Base-by-base conservation (phyloP, 2,113 vertebrate species). In the Pteronura brasiliensis region DNA sequence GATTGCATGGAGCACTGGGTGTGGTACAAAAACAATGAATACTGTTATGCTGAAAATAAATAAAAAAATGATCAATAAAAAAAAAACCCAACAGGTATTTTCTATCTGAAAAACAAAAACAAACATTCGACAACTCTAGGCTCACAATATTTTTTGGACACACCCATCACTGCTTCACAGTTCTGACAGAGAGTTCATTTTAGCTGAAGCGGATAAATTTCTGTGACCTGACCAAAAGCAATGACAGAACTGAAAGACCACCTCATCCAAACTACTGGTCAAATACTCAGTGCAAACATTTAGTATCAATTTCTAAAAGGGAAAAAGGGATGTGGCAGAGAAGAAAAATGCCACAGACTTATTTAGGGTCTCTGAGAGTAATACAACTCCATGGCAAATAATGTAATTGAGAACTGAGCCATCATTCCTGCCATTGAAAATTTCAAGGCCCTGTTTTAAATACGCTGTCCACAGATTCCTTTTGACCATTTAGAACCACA, bases 241-340 rank as follows among this genome's bases (percentile, higher is more conserved):
- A 42, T 69, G 76, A 91, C 55, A 93, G 57, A 77, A 97, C 18
- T 74, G 47, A 72, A 97, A 88, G 57, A 61, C 21, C 21, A 76
- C 13, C 29, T 97, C 47, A 90, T 44, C 57, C 42, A 74, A 90
- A 83, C 47, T 71, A 88, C 0, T 72, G 55, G 39, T 76, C 79
- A 42, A 94, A 88, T 52, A 96, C 47, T 77, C 74, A 86, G 86
- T 65, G 27, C 42, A 90, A 94, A 97, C n/a, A 90, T 63, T 80
- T 63, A 96, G 31, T 93, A 93, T 82, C 59, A 93, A 77, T 92
- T 96, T 42, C 63, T 84, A 91, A 85, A 95, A 93, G 69, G 36
- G 27, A 36, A 42, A 59, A 61, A 89, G 57, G 52, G 18, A 92
- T 87, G 23, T 42, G 14, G 49, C n/a, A 89, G 47, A 89, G 36